Percentiles rank a stretch among this genome's conserved stretches.
Evolutionary conservation across 1,140 invertebrate genomes (phyloP).

Genomic region (Prorops nasuta): DNA sequence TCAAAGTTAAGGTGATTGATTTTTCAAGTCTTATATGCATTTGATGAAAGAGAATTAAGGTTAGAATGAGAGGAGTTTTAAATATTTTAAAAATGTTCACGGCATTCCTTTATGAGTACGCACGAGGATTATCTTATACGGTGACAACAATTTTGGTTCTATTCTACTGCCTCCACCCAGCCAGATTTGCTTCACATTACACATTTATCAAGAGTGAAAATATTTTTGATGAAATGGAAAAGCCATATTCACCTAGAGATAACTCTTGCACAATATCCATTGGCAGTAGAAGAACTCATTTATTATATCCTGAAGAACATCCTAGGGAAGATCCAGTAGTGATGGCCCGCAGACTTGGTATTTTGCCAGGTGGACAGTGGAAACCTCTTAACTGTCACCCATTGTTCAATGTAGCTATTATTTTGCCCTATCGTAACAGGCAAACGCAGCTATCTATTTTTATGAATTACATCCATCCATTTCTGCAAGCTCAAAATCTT

Average conservation of each 20-base stretch:
- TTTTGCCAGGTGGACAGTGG: constrained; percentile 68
- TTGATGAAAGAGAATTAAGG: too few relatives aligned
- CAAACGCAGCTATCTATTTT: constrained; percentile 77
- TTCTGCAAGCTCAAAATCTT: constrained; percentile 82
- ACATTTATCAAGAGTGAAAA: constrained; percentile 45
- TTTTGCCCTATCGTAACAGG: constrained; percentile 87
- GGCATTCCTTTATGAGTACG: constrained; percentile 35
- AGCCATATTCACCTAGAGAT: constrained; percentile 36
- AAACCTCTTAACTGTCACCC: constrained; percentile 72
- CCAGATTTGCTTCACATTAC: constrained; percentile 51
- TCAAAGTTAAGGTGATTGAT: too few relatives aligned
- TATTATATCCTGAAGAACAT: constrained; percentile 48
- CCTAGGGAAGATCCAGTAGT: constrained; percentile 34
- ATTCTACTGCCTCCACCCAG: constrained; percentile 46
- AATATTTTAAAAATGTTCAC: constrained; percentile 36
- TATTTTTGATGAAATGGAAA: constrained; percentile 48
- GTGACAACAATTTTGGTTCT: constrained; percentile 35
- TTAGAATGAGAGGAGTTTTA: constrained; percentile 27
- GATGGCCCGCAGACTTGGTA: constrained; percentile 38
- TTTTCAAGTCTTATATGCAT: too few relatives aligned
- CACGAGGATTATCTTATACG: constrained; percentile 31
- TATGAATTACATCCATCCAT: constrained; percentile 86
- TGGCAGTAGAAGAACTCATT: constrained; percentile 17
- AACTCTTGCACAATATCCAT: constrained; percentile 43
- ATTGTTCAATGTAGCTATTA: constrained; percentile 77